These are phyloP conservation scores for Podarcis raffonei DNA, from an alignment of 2,113 vertebrate genomes.

Conservation along the genomic window DNA sequence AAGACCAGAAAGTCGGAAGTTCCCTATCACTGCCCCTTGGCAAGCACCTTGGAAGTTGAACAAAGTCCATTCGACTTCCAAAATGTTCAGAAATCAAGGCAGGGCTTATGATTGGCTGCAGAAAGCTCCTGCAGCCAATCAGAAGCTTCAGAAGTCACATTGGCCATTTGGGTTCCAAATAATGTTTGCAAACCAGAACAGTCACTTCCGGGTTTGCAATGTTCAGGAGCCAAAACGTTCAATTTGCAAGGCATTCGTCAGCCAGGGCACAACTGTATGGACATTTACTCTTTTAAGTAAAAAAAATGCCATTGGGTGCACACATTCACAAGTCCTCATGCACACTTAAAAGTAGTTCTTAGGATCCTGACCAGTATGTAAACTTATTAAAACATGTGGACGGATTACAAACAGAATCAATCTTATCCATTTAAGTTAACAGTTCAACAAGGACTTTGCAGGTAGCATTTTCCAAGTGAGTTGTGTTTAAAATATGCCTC, in stretches of 20 bases:
- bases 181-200: too few relatives aligned
- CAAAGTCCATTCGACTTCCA: too few relatives aligned
- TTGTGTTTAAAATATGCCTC: background rate
- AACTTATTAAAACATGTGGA: background rate
- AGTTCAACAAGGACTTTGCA: background rate
- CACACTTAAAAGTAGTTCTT: background rate
- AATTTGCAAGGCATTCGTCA: too few relatives aligned
- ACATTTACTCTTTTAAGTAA: background rate
- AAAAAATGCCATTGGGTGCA: background rate
- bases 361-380: background rate
- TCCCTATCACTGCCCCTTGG: background rate
- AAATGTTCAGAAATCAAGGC: too few relatives aligned
- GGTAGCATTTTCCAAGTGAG: constrained; percentile 10
- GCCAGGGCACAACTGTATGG: too few relatives aligned
- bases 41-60: background rate
- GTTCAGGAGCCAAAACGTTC: too few relatives aligned
- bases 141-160: too few relatives aligned
- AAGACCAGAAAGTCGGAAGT: too few relatives aligned
- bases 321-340: background rate
- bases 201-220: too few relatives aligned
- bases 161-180: too few relatives aligned
- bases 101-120: too few relatives aligned
- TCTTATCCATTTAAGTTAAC: background rate
- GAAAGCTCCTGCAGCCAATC: too few relatives aligned
- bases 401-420: constrained; percentile 10